phyloP scores from a whole-genome alignment of 2,113 vertebrate genomes.

The Sinocyclocheilus grahami region DNA sequence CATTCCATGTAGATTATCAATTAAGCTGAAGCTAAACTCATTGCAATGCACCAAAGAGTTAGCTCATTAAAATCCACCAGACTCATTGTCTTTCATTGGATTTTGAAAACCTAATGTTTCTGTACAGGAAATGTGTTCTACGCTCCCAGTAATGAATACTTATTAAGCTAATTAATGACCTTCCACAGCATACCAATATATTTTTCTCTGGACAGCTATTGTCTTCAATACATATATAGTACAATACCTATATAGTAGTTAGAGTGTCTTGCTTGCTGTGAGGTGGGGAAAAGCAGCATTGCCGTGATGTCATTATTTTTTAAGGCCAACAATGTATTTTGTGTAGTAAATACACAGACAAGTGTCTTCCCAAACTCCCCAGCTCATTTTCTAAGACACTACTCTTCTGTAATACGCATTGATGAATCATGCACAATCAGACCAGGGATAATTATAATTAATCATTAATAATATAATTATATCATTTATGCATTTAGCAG shows the following conservation, averaged over 20 bases:
- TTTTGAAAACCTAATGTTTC: conserved; percentile 28
- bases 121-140: conserved; percentile 37
- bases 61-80: neutral
- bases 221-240: conserved; percentile 1
- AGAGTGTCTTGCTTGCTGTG: neutral
- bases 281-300: neutral
- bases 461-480: too few relatives aligned
- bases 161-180: conserved; percentile 33
- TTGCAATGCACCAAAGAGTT: neutral
- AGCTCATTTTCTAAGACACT: neutral
- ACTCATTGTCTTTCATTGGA: conserved; percentile 8
- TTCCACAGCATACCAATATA: neutral
- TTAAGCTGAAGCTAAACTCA: neutral
- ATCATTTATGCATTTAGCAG: too few relatives aligned
- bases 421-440: neutral
- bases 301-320: neutral
- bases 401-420: neutral
- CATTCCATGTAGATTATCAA: conserved; percentile 32
- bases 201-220: neutral
- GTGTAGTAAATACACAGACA: neutral
- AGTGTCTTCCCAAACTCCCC: neutral
- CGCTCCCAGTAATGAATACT: neutral
- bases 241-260: neutral
- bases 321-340: neutral
- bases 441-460: neutral